Evolutionary conservation across 2,113 vertebrate genomes (phyloP).

Genomic region (Verasper variegatus): DNA sequence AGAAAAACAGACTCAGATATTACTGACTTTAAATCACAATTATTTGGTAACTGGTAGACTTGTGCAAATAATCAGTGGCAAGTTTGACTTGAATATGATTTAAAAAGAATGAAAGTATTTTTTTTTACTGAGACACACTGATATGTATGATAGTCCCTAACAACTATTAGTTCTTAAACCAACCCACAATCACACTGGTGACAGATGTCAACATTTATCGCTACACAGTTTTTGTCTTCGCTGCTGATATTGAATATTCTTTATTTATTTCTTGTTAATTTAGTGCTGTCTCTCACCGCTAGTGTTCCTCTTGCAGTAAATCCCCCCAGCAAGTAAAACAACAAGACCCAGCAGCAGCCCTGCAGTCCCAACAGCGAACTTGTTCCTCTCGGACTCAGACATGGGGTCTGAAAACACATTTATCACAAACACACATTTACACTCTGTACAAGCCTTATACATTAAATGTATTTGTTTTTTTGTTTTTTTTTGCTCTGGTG

Average conservation of each 20-base stretch:
- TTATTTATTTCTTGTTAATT: not conserved
- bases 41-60: not conserved
- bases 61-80: not conserved
- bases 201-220: too few species aligned
- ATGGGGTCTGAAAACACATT: conserved; percentile 28
- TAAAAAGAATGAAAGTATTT: not conserved
- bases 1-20: not conserved
- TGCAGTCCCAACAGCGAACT: conserved; percentile 52
- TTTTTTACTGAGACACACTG: too few species aligned
- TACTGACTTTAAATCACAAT: not conserved
- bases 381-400: conserved; percentile 36
- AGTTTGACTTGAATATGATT: not conserved
- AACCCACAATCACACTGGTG: too few species aligned
- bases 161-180: too few species aligned
- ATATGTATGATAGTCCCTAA: too few species aligned
- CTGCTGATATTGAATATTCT: not conserved
- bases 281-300: conserved; percentile 27
- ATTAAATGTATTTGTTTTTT: too few species aligned
- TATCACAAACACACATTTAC: not conserved
- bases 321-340: conserved; percentile 48
- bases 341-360: conserved; percentile 67
- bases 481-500: too few species aligned
- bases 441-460: not conserved
- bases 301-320: conserved; percentile 62
- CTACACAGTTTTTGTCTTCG: not conserved